Evolutionary conservation across 2,888 invertebrate genomes (phyloP).

Genomic region (Perizoma flavofasciatum): DNA sequence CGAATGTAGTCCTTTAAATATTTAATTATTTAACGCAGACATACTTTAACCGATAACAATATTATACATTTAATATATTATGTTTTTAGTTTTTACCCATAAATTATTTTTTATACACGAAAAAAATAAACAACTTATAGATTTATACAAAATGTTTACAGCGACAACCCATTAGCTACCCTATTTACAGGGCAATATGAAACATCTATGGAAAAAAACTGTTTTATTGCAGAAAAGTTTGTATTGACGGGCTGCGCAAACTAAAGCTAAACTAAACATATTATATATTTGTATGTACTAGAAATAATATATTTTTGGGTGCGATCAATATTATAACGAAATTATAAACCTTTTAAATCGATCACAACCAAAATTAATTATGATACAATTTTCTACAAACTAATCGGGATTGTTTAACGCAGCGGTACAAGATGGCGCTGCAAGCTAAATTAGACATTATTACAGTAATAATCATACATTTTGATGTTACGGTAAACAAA

Average conservation of each 20-base stretch:
- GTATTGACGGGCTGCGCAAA: background rate
- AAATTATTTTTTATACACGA: slow-evolving; percentile 26
- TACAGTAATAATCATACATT: too few species aligned
- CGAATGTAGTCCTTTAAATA: slow-evolving; percentile 28
- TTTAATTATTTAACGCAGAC: slow-evolving; percentile 35
- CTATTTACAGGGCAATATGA: background rate
- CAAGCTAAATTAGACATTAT: background rate
- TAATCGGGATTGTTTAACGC: slow-evolving; percentile 6
- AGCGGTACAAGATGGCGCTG: slow-evolving; percentile 13
- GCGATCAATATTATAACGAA: slow-evolving; percentile 64
- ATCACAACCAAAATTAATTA: slow-evolving; percentile 74
- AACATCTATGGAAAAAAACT: too few species aligned
- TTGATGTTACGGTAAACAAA: too few species aligned
- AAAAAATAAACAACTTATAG: slow-evolving; percentile 15
- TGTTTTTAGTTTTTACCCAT: slow-evolving; percentile 27
- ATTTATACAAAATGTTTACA: slow-evolving; percentile 18
- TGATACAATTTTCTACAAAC: slow-evolving; percentile 11
- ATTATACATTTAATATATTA: slow-evolving; percentile 40
- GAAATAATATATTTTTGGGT: slow-evolving; percentile 57
- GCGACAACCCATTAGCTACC: background rate
- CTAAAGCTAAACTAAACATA: background rate
- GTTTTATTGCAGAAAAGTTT: background rate
- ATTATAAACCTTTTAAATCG: slow-evolving; percentile 55
- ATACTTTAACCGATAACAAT: slow-evolving; percentile 34
- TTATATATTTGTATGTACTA: background rate